These are phyloP conservation scores for Sporophila hypoxantha DNA, from an alignment of 2,113 vertebrate species.

Conservation along the genomic window DNA sequence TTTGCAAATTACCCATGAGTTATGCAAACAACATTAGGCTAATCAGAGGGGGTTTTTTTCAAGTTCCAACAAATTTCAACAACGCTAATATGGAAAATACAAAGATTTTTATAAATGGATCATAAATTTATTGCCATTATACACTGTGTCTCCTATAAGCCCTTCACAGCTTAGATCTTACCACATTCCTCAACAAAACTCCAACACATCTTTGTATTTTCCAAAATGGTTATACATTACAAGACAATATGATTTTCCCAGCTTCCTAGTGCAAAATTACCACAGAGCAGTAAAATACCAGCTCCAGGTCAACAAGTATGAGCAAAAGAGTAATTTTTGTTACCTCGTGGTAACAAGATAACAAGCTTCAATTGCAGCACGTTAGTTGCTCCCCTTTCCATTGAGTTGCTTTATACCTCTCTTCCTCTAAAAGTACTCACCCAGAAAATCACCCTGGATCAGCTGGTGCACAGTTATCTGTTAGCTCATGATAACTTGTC, in stretches of 20 bases:
- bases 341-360: background rate
- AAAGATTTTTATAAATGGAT: background rate
- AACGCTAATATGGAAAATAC: background rate
- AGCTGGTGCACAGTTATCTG: background rate
- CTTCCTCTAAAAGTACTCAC: background rate
- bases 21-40: background rate
- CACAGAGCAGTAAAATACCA: background rate
- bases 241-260: background rate
- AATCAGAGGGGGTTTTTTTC: accelerated
- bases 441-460: background rate
- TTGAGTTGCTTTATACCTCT: background rate
- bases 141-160: background rate
- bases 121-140: background rate
- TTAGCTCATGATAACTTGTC: background rate
- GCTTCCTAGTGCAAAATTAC: background rate
- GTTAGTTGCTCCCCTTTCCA: background rate
- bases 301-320: background rate
- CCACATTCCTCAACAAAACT: background rate
- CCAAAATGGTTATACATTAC: background rate
- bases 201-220: background rate
- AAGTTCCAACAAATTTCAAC: background rate
- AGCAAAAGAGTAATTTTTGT: background rate
- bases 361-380: background rate
- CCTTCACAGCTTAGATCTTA: background rate
- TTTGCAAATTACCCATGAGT: background rate